Evolutionary conservation across 2,113 vertebrate genomes (phyloP), one percentile per base, ranked within the genome.

Genomic region (Corydoras maculifer): DNA sequence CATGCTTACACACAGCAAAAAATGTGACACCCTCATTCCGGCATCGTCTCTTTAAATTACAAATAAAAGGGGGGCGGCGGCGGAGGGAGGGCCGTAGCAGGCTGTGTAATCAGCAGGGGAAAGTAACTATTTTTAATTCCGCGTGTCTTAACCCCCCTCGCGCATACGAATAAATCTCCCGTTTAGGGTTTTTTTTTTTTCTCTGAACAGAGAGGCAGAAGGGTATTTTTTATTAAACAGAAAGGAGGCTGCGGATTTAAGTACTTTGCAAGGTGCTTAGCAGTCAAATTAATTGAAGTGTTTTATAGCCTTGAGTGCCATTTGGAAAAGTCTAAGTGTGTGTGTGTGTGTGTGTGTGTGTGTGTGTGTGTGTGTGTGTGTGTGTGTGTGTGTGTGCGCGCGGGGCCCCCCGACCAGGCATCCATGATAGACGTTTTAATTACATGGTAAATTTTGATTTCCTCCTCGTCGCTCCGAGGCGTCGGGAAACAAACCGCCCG

Each of bases 381-480:
- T 15, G 54, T n/a, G 51, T 14, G 51, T 14, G 13, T 57, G 35
- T 8, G 35, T 43, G 35, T 67, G 69, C 83, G 79, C 83, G 80
- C 74, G 58, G 75, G 83, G 76, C 79, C 81, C 76, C 84, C 85
- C 84, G 85, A 86, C 79, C 81, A 82, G 82, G 78, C 78, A 70
- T 73, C 81, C 73, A 68, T 89, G 88, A 89, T 88, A 87, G 88
- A 89, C 89, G 79, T 88, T 90, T 88, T 89, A 91, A 90, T 91
- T 89, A 90, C 86, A 87, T 88, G 88, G 87, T 86, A 82, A 81
- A 86, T 91, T 90, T 89, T 83, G 77, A 86, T 86, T 79, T 88
- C 86, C 86, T 75, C 67, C 71, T 32, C 80, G 75, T 79, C 57
- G 59, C 50, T 67, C 9, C 30, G 64, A 25, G 58, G 12, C 48